Conservation (phyloP, 2,797 vertebrate species). For the Oreochromis mossambicus region DNA sequence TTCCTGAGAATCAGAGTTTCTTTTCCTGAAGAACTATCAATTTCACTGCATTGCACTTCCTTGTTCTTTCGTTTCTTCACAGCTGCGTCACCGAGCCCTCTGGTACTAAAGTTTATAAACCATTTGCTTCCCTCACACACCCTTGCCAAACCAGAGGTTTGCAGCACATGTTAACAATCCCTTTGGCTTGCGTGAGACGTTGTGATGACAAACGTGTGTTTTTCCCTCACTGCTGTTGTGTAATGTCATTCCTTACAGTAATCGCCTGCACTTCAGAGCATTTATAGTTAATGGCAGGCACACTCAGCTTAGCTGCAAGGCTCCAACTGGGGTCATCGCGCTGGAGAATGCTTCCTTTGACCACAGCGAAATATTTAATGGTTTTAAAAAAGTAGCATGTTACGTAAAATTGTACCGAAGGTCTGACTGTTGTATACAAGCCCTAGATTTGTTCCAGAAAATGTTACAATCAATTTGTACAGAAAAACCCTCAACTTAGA, state of each 20-base stretch:
- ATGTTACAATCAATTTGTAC: neutral
- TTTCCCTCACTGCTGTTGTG: neutral
- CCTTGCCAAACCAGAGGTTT: constrained; percentile 30
- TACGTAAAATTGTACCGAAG: neutral
- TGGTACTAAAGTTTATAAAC: constrained; percentile 18
- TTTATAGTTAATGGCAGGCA: constrained; percentile 6
- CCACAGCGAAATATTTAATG: neutral
- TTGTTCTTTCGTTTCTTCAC: constrained; percentile 12
- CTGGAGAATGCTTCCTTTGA: neutral
- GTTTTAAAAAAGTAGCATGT: neutral
- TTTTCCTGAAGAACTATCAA: constrained; percentile 1
- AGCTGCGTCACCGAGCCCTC: constrained; percentile 36
- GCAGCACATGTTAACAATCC: constrained; percentile 53
- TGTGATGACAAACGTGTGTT: constrained; percentile 20
- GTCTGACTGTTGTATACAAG: neutral
- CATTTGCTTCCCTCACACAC: constrained; percentile 42
- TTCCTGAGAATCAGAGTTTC: neutral
- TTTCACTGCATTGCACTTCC: constrained; percentile 14
- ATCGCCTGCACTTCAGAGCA: constrained; percentile 16
- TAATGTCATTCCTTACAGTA: constrained; percentile 20
- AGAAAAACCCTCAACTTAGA: neutral
- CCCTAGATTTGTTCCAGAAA: neutral
- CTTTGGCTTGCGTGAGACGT: constrained; percentile 24
- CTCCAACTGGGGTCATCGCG: neutral
- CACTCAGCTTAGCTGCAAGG: neutral